phyloP scores from a whole-genome alignment of 2,113 vertebrate species.

The Neolamprologus brichardi region DNA sequence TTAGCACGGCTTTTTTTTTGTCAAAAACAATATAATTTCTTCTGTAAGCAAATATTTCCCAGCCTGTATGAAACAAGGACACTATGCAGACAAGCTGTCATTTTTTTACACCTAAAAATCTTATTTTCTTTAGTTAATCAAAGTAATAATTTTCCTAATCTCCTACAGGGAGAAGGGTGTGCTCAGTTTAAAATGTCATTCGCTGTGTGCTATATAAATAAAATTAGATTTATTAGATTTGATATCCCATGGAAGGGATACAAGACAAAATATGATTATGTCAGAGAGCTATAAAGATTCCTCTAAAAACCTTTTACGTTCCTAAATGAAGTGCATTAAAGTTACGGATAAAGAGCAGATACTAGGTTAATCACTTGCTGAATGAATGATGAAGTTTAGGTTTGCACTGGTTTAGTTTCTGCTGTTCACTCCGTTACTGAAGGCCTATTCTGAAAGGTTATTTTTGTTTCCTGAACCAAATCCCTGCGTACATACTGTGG shows the following conservation, averaged over 20 bases:
- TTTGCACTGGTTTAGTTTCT: background rate
- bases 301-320: background rate
- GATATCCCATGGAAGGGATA: background rate
- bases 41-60: background rate
- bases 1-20: background rate
- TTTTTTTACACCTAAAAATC: background rate
- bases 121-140: background rate
- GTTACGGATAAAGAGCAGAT: background rate
- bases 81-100: background rate
- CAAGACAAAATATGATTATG: background rate
- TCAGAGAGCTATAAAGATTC: constrained; percentile 8
- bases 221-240: background rate
- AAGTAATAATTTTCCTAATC: background rate
- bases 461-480: background rate
- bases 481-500: background rate
- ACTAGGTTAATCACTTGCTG: constrained; percentile 5
- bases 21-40: background rate
- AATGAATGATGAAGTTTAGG: background rate
- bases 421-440: background rate
- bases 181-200: background rate
- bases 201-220: background rate
- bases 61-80: background rate
- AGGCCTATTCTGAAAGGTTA: background rate
- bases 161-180: background rate
- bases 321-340: background rate